Evolutionary conservation across 2,888 invertebrate species (phyloP), one percentile per base, ranked within the genome.

Genomic region (Trypoxylon attenuatum): DNA sequence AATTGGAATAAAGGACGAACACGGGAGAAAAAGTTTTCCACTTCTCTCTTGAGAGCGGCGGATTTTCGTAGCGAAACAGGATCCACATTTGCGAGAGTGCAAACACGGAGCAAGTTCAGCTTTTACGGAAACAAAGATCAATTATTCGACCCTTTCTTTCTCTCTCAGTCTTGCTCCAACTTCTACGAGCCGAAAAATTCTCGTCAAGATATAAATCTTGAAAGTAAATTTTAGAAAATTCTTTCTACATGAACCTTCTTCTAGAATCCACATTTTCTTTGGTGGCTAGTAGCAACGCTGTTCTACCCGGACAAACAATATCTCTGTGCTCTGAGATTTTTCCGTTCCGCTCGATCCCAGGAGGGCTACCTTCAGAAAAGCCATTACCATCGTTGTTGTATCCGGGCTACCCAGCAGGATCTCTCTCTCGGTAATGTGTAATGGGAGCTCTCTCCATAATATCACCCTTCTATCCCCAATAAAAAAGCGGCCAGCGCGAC

Each of bases 161-260:
- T 39, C n/a, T 22, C 39, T 13, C 18, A 21, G 15, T 39, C 8
- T n/a, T 22, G n/a, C 23, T 8, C 6, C 5, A 6, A 1, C 16
- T 16, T 15, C 19, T n/a, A 10, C 13, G 22, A 45, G 51, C 33
- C 19, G 22, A 27, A 57, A 42, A 16, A 27, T 33, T 21, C 29
- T 38, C 38, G 27, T 45, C 45, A 6, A 5, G 29, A 22, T 10
- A 29, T 47, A 54, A 54, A 53, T 25, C 15, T 8, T 18, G 3
- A 22, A 42, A 54, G 59, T 53, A 49, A 59, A 59, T 56, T 62
- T 62, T 39, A 45, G 19, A 38, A 56, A 56, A 38, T 56, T 51
- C 56, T 15, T 8, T 16, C n/a, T 21, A 16, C 18, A 16, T 18
- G 33, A 33, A 13, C n/a, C n/a, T 15, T 46, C 13, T 45, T 29